A percentile compares a stretch with the other conserved stretches of the same genome.
phyloP scores from a whole-genome alignment of 2,888 invertebrate genomes.

The Acleris emargana region DNA sequence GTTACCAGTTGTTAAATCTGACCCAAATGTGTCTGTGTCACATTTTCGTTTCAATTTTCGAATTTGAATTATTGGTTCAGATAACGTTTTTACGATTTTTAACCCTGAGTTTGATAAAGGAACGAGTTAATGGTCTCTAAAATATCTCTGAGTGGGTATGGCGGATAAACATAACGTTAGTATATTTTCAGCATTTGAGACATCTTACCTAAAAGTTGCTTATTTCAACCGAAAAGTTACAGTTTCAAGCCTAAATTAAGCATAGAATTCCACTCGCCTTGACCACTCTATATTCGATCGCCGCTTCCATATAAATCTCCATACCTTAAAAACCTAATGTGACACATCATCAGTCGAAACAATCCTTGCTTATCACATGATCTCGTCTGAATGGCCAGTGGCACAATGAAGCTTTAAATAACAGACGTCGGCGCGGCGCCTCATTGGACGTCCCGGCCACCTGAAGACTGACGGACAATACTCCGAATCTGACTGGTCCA shows the following conservation, averaged over 20 bases:
- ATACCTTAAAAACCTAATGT: constrained; percentile 52
- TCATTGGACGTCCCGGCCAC: constrained; percentile 64
- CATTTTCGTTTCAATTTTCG: too few species aligned
- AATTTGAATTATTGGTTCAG: too few species aligned
- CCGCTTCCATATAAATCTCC: constrained; percentile 19
- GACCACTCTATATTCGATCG: not conserved
- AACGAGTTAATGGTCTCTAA: too few species aligned
- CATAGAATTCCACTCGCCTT: not conserved
- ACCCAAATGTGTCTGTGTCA: too few species aligned
- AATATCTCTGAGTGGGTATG: too few species aligned
- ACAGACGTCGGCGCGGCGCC: constrained; percentile 77
- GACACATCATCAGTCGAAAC: constrained; percentile 75
- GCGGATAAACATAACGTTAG: too few species aligned
- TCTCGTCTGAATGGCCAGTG: constrained; percentile 65
- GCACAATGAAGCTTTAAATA: constrained; percentile 81
- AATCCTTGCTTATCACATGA: constrained; percentile 72
- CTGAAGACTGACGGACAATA: constrained; percentile 77
- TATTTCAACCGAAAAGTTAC: too few species aligned
- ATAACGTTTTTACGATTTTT: too few species aligned
- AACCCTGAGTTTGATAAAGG: too few species aligned
- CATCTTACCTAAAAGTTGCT: too few species aligned
- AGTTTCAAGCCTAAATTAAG: not conserved
- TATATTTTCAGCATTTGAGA: too few species aligned
- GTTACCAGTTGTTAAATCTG: too few species aligned
- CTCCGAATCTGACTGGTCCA: constrained; percentile 49